These are phyloP conservation scores for Anguilla obscura DNA, from an alignment of 2,797 vertebrate species.

Conservation along the genomic window DNA sequence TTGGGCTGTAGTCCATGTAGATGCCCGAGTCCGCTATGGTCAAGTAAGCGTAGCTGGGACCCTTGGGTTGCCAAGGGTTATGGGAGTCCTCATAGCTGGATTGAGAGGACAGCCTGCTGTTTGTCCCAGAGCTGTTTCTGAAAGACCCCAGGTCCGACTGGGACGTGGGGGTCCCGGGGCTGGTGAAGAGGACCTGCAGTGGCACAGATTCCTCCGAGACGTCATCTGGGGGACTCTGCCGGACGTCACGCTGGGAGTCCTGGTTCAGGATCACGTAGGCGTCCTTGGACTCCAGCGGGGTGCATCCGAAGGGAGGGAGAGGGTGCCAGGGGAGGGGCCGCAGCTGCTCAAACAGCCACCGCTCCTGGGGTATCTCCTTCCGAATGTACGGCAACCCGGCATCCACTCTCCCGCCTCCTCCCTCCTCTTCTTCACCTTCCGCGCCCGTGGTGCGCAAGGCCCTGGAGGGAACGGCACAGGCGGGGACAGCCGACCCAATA, in stretches of 20 bases:
- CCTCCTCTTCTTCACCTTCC: conserved; percentile 40
- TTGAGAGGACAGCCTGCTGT: conserved; percentile 67
- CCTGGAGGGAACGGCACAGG: conserved; percentile 56
- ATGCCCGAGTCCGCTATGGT: conserved; percentile 81
- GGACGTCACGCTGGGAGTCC: conserved; percentile 41
- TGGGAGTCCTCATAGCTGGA: conserved; percentile 73
- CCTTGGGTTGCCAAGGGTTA: conserved; percentile 62
- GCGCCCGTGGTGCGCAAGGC: conserved; percentile 25
- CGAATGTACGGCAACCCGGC: conserved; percentile 39
- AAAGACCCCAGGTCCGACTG: conserved; percentile 68
- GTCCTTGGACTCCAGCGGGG: conserved; percentile 71
- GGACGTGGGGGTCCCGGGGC: conserved; percentile 57
- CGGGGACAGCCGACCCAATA: conserved; percentile 43
- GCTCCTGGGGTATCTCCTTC: conserved; percentile 49
- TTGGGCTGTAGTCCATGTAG: conserved; percentile 81
- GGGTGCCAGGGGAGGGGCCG: conserved; percentile 56
- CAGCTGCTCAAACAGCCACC: conserved; percentile 67
- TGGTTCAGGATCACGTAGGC: conserved; percentile 72
- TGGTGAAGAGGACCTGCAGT: conserved; percentile 64
- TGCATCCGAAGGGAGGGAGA: conserved; percentile 49
- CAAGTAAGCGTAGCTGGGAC: conserved; percentile 78
- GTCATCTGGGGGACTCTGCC: conserved; percentile 45
- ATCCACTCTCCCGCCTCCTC: conserved; percentile 26
- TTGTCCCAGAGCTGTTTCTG: conserved; percentile 57
- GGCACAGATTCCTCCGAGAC: conserved; percentile 63